Conservation (phyloP, 2,113 vertebrate species). For the Nothobranchius furzeri region DNA sequence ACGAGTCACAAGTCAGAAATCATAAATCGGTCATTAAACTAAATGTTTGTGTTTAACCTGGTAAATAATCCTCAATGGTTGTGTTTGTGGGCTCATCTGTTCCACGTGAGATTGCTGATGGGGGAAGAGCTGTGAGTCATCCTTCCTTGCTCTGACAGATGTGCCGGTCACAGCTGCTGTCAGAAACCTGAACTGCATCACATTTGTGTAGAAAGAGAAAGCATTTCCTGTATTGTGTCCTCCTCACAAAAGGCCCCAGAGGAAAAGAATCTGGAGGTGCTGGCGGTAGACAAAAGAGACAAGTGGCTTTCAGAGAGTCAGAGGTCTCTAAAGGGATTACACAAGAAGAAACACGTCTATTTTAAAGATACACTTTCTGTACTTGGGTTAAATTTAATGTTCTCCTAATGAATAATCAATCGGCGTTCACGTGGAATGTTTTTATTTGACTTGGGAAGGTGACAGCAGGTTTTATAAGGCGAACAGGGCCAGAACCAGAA, state of each 20-base stretch:
- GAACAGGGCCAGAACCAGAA: neutral
- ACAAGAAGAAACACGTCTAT: neutral
- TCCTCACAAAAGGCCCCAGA: conserved; percentile 31
- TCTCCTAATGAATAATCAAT: neutral
- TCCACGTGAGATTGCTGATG: neutral
- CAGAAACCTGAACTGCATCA: conserved; percentile 47
- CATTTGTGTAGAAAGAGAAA: conserved; percentile 55
- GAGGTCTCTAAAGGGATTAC: neutral
- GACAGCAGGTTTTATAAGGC: neutral
- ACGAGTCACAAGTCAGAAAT: no score
- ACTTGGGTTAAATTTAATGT: neutral
- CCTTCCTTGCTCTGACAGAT: conserved; percentile 20
- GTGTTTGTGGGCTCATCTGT: neutral
- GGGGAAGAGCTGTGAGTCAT: conserved; percentile 27
- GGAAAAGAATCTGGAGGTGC: conserved; percentile 34
- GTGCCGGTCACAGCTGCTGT: conserved; percentile 2
- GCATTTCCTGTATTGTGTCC: conserved; percentile 57
- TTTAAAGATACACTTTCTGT: neutral
- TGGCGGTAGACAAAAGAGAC: neutral
- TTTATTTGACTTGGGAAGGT: neutral
- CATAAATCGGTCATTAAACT: no score
- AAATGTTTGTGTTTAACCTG: neutral
- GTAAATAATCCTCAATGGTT: neutral
- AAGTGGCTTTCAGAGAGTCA: neutral
- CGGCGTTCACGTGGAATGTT: neutral